A percentile compares a stretch with the other conserved stretches of the same genome.
These are phyloP conservation scores for Eurytoma adleriae DNA, from an alignment of 2,888 invertebrate genomes.

Conservation along the genomic window DNA sequence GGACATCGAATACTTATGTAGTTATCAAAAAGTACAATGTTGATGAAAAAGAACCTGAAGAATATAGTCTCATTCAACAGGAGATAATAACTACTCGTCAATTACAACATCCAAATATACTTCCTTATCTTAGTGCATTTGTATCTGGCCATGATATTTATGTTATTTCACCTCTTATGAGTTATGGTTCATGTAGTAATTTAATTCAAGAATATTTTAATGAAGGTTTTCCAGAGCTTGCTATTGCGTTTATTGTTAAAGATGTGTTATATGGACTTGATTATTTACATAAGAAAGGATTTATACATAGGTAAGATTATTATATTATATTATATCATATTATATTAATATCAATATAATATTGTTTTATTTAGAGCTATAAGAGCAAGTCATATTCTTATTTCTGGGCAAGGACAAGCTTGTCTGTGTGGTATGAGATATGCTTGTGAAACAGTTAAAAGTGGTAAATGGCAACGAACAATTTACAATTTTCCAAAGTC, in stretches of 20 bases:
- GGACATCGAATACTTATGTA: slow-evolving; percentile 82
- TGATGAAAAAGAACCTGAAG: slow-evolving; percentile 81
- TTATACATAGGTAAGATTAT: slow-evolving; percentile 86
- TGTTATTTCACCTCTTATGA: slow-evolving; percentile 89
- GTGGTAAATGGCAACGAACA: slow-evolving; percentile 83
- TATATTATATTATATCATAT: not conserved
- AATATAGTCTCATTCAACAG: slow-evolving; percentile 82
- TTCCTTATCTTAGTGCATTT: slow-evolving; percentile 86
- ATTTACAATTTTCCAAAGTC: slow-evolving; percentile 87
- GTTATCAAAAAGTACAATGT: slow-evolving; percentile 87
- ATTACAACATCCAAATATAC: slow-evolving; percentile 87
- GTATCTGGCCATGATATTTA: slow-evolving; percentile 87
- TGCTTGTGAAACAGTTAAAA: slow-evolving; percentile 84
- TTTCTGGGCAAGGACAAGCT: slow-evolving; percentile 85
- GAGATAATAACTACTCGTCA: slow-evolving; percentile 88
- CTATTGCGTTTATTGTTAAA: slow-evolving; percentile 86
- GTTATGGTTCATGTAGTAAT: slow-evolving; percentile 89
- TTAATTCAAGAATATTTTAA: slow-evolving; percentile 86
- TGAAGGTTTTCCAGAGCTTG: slow-evolving; percentile 88
- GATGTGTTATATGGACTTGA: slow-evolving; percentile 88
- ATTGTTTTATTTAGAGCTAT: slow-evolving; percentile 81
- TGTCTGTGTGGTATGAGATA: slow-evolving; percentile 88
- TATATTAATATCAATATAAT: slow-evolving; percentile 11
- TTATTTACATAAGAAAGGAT: slow-evolving; percentile 90
- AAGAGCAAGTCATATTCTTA: slow-evolving; percentile 88